Base-by-base conservation (phyloP, 2,113 vertebrate genomes). In the Ptilonorhynchus violaceus region DNA sequence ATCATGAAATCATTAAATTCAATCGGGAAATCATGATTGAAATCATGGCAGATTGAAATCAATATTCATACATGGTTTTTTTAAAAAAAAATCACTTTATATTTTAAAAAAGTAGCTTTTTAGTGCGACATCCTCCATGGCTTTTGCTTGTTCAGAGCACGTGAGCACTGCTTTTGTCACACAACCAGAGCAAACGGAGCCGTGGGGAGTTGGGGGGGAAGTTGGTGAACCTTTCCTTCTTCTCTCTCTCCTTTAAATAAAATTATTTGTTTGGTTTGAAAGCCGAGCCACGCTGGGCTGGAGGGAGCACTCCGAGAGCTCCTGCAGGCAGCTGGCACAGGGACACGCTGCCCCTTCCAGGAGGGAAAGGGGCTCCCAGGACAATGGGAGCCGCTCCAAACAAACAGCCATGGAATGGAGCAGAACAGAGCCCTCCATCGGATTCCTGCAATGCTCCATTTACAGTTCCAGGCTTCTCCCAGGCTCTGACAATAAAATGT, bases 251-350 rank as follows among this genome's bases (percentile, higher is more conserved):
- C 80, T 84, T 74, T 4, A 89, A 95, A 89, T 93, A 68, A 89
- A 95, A 95, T 85, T 93, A 95, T 96, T 95, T 96, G 89, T 96
- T 97, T 96, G 63, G 72, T 70, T 97, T 95, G 97, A 97, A 97
- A 97, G 84, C 74, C 46, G 93, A 95, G 89, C 62, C 86, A 53
- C 9, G 37, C 89, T 47, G 80, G 91, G 70, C 90, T 93, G 30
- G 42, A 24, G 79, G 75, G 58, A 91, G 88, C 7, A 24, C 91
- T 70, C 70, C 7, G 75, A 53, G 93, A 93, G 91, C 95, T 93
- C 47, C 83, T 46, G 67, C 85, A 68, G 89, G 95, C 91, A 94
- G 95, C 89, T 96, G 96, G 96, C 93, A 95, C 72, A 69, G 25
- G 46, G 84, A 96, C 92, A 41, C 9, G 60, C 88, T 97, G 95